Evolutionary conservation across 2,113 vertebrate genomes (phyloP).

Genomic region (Panthera uncia): DNA sequence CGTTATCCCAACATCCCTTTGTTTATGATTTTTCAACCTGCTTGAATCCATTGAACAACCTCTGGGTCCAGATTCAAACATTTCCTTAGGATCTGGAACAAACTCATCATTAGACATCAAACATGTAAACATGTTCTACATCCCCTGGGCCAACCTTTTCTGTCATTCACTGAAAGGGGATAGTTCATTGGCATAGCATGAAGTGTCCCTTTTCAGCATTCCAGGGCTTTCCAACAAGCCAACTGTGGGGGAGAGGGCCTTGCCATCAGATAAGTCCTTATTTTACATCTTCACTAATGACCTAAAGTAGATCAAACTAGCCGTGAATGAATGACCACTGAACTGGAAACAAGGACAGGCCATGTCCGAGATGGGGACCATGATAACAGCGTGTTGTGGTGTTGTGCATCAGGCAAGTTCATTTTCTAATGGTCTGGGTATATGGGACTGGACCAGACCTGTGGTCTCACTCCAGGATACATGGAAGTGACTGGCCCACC

Average conservation of each 20-base stretch:
- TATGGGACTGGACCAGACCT: background rate
- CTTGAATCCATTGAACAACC: background rate
- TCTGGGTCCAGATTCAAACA: conserved; percentile 48
- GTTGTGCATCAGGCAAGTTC: background rate
- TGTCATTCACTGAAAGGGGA: background rate
- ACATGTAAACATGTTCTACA: background rate
- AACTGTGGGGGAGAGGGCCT: background rate
- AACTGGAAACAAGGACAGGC: conserved; percentile 43
- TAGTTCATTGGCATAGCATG: background rate
- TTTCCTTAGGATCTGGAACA: conserved; percentile 25
- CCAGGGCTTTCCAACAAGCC: conserved; percentile 8
- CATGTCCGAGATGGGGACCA: background rate
- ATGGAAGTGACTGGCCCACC: background rate
- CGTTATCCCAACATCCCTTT: background rate
- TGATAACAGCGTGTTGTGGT: background rate
- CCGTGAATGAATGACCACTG: background rate
- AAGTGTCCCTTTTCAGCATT: background rate
- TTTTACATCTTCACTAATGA: conserved; percentile 59
- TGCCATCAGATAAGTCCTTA: background rate
- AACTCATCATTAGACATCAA: conserved; percentile 57
- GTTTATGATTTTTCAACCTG: conserved; percentile 36
- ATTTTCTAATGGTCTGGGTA: background rate
- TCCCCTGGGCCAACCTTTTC: background rate
- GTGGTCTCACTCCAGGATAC: background rate
- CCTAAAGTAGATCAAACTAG: conserved; percentile 32